Evolutionary conservation across 2,888 invertebrate species (phyloP).

Genomic region (Eulithis prunata): DNA sequence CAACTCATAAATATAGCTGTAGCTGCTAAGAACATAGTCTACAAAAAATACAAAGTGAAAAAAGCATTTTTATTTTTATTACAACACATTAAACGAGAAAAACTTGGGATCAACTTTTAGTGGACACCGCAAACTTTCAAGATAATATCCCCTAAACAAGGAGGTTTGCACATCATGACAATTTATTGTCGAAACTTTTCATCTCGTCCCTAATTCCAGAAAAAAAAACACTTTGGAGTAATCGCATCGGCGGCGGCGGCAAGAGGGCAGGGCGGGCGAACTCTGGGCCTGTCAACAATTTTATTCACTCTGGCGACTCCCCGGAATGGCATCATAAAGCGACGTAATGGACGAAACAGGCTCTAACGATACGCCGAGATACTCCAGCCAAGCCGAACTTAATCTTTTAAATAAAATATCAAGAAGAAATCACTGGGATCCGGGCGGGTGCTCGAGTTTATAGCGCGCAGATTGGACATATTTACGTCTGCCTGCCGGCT

Average conservation of each 20-base stretch:
- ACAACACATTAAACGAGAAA: constrained; percentile 16
- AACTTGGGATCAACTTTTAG: constrained; percentile 28
- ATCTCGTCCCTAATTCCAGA: constrained; percentile 49
- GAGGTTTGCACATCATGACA: constrained; percentile 54
- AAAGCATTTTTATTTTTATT: constrained; percentile 16
- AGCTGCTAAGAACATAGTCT: not conserved
- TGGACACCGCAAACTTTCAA: constrained; percentile 36
- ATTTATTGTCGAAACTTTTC: constrained; percentile 60
- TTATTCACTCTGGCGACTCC: constrained; percentile 56
- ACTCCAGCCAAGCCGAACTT: constrained; percentile 50
- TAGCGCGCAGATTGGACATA: constrained; percentile 61
- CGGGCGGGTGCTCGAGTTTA: constrained; percentile 55
- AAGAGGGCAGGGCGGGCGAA: constrained; percentile 21
- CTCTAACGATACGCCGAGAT: constrained; percentile 65
- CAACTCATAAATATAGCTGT: too few relatives aligned
- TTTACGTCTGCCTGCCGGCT: constrained; percentile 46
- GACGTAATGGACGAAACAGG: constrained; percentile 67
- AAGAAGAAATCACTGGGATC: constrained; percentile 74
- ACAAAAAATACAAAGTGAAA: not conserved
- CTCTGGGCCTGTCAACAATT: constrained; percentile 60
- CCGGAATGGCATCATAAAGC: constrained; percentile 70
- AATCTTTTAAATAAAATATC: constrained; percentile 79
- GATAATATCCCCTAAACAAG: constrained; percentile 36
- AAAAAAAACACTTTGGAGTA: constrained; percentile 41
- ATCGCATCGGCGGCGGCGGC: constrained; percentile 38